These are phyloP conservation scores for Apaloderma vittatum DNA, from an alignment of 2,113 vertebrate species.

Conservation along the genomic window DNA sequence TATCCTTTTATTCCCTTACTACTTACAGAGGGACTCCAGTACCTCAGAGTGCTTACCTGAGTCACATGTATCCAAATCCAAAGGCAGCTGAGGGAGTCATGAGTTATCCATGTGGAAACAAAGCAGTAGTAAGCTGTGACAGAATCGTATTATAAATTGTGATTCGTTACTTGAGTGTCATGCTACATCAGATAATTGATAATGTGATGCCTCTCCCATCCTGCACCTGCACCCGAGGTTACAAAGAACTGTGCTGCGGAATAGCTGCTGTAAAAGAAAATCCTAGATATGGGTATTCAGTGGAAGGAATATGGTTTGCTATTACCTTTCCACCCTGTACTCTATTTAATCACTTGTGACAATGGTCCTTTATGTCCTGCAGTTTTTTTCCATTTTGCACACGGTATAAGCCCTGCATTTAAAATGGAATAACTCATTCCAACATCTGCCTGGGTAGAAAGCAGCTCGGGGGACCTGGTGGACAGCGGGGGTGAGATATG, in stretches of 20 bases:
- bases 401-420: not conserved
- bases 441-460: not conserved
- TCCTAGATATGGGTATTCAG: not conserved
- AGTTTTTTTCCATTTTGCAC: not conserved
- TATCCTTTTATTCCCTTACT: not conserved
- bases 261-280: not conserved
- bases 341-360: not conserved
- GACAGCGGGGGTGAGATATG: not conserved
- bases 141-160: not conserved
- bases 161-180: not conserved
- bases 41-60: not conserved
- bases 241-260: not conserved
- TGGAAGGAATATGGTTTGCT: not conserved
- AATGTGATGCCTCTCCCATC: not conserved
- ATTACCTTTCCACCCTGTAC: not conserved
- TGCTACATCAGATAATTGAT: not conserved
- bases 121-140: slow-evolving; percentile 11
- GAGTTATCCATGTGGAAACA: not conserved
- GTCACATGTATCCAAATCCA: not conserved
- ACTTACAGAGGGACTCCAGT: not conserved
- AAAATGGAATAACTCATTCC: not conserved
- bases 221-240: not conserved
- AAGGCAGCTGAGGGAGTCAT: not conserved
- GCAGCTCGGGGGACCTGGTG: not conserved
- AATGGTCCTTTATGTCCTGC: not conserved